Base-by-base conservation (phyloP, 2,797 vertebrate genomes). In the Melopsittacus undulatus region DNA sequence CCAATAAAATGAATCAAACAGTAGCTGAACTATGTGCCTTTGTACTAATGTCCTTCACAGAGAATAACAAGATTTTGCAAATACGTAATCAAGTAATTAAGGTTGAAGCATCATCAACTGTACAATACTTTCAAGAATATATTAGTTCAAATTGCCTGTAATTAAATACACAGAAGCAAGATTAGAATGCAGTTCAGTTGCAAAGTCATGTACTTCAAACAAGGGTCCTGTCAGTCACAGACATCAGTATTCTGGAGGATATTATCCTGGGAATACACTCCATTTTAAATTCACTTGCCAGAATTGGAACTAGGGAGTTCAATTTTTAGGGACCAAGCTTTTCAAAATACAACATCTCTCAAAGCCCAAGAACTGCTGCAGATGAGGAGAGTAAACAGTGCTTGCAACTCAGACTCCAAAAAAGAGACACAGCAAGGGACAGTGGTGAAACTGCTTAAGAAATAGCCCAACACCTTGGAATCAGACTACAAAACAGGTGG, bases 201-300 rank as follows among this genome's bases (percentile, higher is more conserved):
- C 45, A 64, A 59, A 90, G 32, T 30, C 9, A 49, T 34, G 79
- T 36, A 64, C 36, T 77, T 85, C 81, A 91, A 74, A 80, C 29
- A 32, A 0, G 0, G 20, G 46, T 13, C 42, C 49, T 49, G 36
- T 62, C 64, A 27, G 24, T 38, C 3, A 5, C 27, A 72, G 32
- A 46, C 30, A 11, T 56, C 68, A 76, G 36, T 12, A 66, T 12
- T 8, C 29, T 43, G 38, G 19, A 62, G 29, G 36, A 45, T 4
- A 40, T 38, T 18, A 49, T n/a, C 45, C 62, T 62, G 54, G 30
- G n/a, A 86, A 88, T 5, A 54, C 1, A 66, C 32, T 14, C 29
- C 17, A 19, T 57, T 75, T 54, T 10, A 75, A 85, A 73, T 36
- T 62, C 3, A 73, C 32, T 88, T 88, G 10, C 13, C 59, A 57